phyloP scores from a whole-genome alignment of 2,113 vertebrate genomes.

The Balaenoptera acutorostrata region DNA sequence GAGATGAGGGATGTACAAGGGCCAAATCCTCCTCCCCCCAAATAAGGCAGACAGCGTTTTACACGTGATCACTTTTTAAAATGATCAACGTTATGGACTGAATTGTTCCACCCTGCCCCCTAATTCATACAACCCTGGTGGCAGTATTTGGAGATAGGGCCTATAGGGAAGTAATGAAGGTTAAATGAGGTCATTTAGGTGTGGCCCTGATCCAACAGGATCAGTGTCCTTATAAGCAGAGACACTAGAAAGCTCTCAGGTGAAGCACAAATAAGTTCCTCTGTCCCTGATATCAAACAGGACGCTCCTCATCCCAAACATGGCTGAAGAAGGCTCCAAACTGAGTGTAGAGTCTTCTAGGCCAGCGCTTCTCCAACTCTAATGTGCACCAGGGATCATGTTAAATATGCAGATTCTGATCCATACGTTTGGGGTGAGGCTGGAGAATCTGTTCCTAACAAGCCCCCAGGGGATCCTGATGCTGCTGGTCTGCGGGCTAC shows the following conservation, averaged over 20 bases:
- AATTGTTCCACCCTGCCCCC: background rate
- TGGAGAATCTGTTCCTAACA: background rate
- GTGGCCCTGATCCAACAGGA: background rate
- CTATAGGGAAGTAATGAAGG: background rate
- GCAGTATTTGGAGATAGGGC: background rate
- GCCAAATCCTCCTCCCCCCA: background rate
- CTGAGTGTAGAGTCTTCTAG: background rate
- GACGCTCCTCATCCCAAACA: background rate
- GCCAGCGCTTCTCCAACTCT: background rate
- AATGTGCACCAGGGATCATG: background rate
- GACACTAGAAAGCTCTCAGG: background rate
- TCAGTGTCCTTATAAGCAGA: background rate
- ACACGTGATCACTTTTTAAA: background rate
- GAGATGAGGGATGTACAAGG: background rate
- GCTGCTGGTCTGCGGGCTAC: background rate
- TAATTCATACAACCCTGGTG: background rate
- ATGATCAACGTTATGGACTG: background rate
- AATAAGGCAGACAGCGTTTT: background rate
- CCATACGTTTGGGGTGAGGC: background rate
- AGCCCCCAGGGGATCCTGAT: background rate
- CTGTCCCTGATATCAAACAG: background rate
- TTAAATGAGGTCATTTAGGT: background rate
- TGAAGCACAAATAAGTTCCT: background rate
- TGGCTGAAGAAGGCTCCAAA: background rate
- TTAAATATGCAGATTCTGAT: background rate